Evolutionary conservation across 2,797 vertebrate genomes (phyloP).

Genomic region (Sphenodon punctatus): DNA sequence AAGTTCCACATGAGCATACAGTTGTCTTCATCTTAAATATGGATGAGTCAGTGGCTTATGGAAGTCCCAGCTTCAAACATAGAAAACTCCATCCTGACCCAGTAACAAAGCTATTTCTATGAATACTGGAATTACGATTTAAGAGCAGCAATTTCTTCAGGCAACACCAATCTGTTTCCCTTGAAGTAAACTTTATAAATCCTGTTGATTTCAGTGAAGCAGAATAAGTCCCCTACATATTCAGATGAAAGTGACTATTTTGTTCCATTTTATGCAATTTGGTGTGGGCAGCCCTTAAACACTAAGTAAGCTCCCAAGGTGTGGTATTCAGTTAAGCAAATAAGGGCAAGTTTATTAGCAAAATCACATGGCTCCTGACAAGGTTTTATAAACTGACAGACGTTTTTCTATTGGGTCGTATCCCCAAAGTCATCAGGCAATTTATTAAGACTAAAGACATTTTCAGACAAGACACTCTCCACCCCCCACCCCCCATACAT

Average conservation of each 20-base stretch:
- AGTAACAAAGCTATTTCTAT: background rate
- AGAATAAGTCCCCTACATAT: background rate
- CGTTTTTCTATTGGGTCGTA: slow-evolving; percentile 6
- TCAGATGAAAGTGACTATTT: background rate
- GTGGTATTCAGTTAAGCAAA: background rate
- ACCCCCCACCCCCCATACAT: too few relatives aligned
- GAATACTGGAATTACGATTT: background rate
- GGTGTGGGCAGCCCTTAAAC: background rate
- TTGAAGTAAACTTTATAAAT: background rate
- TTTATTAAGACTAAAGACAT: slow-evolving; percentile 39
- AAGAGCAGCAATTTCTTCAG: background rate
- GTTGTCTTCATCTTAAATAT: background rate
- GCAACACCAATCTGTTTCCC: background rate
- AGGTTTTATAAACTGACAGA: background rate
- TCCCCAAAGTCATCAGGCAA: slow-evolving; percentile 18
- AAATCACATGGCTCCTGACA: background rate
- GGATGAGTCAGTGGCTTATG: background rate
- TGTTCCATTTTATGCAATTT: background rate
- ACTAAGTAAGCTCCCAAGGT: background rate
- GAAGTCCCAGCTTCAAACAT: background rate
- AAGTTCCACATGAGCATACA: background rate
- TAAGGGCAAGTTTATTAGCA: background rate
- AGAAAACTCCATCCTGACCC: background rate
- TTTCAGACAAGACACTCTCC: too few relatives aligned
- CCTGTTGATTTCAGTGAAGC: background rate